phyloP scores from a whole-genome alignment of 2,888 invertebrate genomes.

The Cryptus armator region DNA sequence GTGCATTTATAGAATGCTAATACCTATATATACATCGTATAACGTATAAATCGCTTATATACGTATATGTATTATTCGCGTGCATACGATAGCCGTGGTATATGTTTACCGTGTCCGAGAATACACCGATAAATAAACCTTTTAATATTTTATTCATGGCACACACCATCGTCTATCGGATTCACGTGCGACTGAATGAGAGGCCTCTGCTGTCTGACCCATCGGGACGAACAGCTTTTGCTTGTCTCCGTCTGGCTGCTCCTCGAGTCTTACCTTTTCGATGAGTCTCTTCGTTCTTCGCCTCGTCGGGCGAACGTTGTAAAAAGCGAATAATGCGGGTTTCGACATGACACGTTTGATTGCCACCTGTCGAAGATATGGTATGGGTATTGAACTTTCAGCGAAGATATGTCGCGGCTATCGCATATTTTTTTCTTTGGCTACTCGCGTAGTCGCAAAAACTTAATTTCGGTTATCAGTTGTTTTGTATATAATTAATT shows the following conservation, averaged over 20 bases:
- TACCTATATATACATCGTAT: neutral
- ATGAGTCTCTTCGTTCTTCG: neutral
- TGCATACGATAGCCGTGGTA: slow-evolving; percentile 21
- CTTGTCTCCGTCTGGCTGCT: slow-evolving; percentile 11
- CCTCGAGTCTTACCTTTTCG: neutral
- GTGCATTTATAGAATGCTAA: slow-evolving; percentile 23
- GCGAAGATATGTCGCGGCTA: neutral
- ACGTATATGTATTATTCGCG: neutral
- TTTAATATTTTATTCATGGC: slow-evolving; percentile 73
- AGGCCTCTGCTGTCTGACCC: neutral
- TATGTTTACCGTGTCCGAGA: slow-evolving; percentile 57
- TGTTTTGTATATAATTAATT: neutral
- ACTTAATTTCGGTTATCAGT: neutral
- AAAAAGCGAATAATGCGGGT: neutral
- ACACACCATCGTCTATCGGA: slow-evolving; percentile 64
- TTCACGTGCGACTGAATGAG: slow-evolving; percentile 35
- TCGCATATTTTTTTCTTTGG: neutral
- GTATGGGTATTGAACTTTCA: slow-evolving; percentile 6
- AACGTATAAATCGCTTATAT: neutral
- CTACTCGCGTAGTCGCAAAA: neutral
- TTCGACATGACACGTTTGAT: slow-evolving; percentile 14
- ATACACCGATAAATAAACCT: slow-evolving; percentile 73
- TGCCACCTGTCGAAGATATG: slow-evolving; percentile 43
- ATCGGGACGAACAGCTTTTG: slow-evolving; percentile 13
- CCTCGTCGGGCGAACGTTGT: slow-evolving; percentile 9